Evolutionary conservation across 30 jellyfish, hydroid and myxozoan genomes (phyloP).

Genomic region (Nemopilema nomurai): DNA sequence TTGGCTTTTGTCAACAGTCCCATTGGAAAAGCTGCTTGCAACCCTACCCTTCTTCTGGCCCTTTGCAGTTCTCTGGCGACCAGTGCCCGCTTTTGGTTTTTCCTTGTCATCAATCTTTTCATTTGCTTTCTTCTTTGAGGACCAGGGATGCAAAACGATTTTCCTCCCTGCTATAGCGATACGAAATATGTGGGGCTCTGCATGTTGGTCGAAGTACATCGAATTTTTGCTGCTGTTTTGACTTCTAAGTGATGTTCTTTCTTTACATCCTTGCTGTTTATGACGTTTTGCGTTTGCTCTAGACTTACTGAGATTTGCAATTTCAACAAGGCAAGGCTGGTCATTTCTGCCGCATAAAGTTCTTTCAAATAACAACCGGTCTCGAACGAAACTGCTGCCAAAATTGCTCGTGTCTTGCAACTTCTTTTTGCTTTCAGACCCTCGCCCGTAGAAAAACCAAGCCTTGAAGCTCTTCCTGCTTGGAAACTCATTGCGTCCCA

Average conservation of each 20-base stretch:
- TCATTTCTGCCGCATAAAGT: neutral
- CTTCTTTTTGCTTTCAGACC: neutral
- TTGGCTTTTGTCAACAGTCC: neutral
- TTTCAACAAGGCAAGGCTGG: neutral
- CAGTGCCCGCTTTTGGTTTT: neutral
- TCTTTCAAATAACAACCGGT: neutral
- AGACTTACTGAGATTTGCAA: neutral
- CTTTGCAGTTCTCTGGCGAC: neutral
- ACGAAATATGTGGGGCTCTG: neutral
- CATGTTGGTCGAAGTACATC: neutral
- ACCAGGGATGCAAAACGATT: neutral
- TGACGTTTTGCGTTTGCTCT: neutral
- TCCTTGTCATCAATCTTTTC: neutral
- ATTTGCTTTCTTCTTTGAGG: neutral
- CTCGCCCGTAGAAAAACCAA: neutral
- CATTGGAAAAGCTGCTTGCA: neutral
- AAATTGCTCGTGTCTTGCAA: neutral
- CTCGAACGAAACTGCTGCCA: neutral
- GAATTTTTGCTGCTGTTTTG: neutral
- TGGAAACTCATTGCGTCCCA: neutral
- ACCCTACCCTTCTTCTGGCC: neutral
- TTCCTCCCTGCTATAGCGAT: neutral
- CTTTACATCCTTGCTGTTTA: neutral
- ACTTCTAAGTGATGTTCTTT: neutral
- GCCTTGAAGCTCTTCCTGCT: neutral